Conservation (phyloP, 2,113 vertebrate genomes). For the Ptychochromis oligacanthus region DNA sequence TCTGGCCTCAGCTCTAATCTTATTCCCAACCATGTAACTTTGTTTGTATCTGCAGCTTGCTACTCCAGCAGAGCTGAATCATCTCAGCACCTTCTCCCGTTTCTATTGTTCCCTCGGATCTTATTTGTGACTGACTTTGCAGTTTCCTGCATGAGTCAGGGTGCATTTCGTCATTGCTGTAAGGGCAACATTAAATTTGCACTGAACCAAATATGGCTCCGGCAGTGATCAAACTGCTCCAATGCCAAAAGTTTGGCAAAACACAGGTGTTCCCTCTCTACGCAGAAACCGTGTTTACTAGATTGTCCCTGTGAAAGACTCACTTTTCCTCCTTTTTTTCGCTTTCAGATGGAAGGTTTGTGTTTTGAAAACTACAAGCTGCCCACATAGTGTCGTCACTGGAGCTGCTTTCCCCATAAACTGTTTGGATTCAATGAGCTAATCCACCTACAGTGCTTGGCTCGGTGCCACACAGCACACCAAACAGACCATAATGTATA, state of each 20-base stretch:
- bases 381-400: slow-evolving; percentile 76
- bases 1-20: slow-evolving; percentile 63
- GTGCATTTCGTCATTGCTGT: slow-evolving; percentile 27
- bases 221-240: slow-evolving; percentile 17
- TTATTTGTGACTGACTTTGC: slow-evolving; percentile 58
- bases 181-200: slow-evolving; percentile 24
- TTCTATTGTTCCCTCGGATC: slow-evolving; percentile 35
- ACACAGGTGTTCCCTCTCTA: slow-evolving; percentile 79
- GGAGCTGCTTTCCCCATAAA: slow-evolving; percentile 78
- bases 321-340: slow-evolving; percentile 60
- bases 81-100: slow-evolving; percentile 43
- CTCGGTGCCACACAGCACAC: slow-evolving; percentile 50
- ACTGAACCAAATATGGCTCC: slow-evolving; percentile 66
- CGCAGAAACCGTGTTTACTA: slow-evolving; percentile 68
- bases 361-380: slow-evolving; percentile 79
- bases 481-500: slow-evolving; percentile 56
- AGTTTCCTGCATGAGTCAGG: slow-evolving; percentile 62
- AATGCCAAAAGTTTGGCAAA: slow-evolving; percentile 60
- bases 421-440: slow-evolving; percentile 84
- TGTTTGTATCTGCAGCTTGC: slow-evolving; percentile 42
- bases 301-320: slow-evolving; percentile 70
- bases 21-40: slow-evolving; percentile 58
- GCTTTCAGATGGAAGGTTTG: slow-evolving; percentile 69
- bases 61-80: slow-evolving; percentile 51
- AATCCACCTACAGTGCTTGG: slow-evolving; percentile 77